Conservation (phyloP, 2,797 vertebrate species). For the Decapterus maruadsi region DNA sequence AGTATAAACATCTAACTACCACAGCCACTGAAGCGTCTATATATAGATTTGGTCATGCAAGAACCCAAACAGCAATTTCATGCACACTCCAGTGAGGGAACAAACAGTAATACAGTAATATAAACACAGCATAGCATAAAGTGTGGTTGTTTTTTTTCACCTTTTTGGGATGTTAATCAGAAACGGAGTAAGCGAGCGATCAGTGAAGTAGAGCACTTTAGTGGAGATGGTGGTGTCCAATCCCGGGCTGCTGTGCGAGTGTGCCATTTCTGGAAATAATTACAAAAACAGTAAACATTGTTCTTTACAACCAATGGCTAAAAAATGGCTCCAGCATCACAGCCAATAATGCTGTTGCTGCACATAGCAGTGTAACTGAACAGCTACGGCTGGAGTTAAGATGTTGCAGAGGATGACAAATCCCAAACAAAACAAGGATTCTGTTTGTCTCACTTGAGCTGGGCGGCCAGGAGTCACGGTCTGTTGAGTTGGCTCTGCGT, state of each 20-base stretch:
- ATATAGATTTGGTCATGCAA: slow-evolving; percentile 11
- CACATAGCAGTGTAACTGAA: slow-evolving; percentile 34
- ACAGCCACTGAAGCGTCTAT: slow-evolving; percentile 14
- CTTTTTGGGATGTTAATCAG: slow-evolving; percentile 99
- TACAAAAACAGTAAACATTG: slow-evolving; percentile 36
- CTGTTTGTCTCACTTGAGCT: slow-evolving; percentile 92
- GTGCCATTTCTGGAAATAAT: slow-evolving; percentile 89
- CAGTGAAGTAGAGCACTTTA: slow-evolving; percentile 99
- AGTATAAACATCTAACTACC: slow-evolving; percentile 35
- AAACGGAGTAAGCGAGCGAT: slow-evolving; percentile 97
- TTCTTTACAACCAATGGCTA: slow-evolving; percentile 38
- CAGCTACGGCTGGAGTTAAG: slow-evolving; percentile 38
- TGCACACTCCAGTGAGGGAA: background rate
- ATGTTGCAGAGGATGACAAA: slow-evolving; percentile 61
- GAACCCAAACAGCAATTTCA: slow-evolving; percentile 37
- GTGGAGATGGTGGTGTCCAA: slow-evolving; percentile 91
- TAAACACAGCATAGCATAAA: slow-evolving; percentile 20
- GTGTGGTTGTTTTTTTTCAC: slow-evolving; percentile 74
- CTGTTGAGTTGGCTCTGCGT: slow-evolving; percentile 89
- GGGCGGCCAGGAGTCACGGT: slow-evolving; percentile 95
- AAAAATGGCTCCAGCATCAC: slow-evolving; percentile 36
- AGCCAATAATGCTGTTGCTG: slow-evolving; percentile 16
- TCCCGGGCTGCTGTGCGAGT: slow-evolving; percentile 94
- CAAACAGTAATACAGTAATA: slow-evolving; percentile 6
- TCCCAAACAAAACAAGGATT: slow-evolving; percentile 55